These are phyloP conservation scores for Atractosteus spatula DNA, from an alignment of 2,113 vertebrate genomes.

Conservation along the genomic window DNA sequence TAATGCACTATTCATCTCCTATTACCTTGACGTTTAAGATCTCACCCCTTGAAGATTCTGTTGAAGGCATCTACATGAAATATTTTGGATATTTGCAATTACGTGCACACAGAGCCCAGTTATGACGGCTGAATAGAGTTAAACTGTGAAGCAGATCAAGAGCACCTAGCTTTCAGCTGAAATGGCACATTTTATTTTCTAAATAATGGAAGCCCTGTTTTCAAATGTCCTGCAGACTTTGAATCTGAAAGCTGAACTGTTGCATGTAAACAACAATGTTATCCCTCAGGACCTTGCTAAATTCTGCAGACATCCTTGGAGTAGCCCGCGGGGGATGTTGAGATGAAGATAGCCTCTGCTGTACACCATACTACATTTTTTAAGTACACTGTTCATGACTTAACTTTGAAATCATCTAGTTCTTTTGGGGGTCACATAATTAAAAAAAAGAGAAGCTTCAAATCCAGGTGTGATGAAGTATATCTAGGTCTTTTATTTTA, in stretches of 20 bases:
- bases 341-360: neutral
- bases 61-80: too few species aligned
- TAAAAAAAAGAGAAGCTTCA: too few species aligned
- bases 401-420: too few species aligned
- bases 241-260: conserved; percentile 19
- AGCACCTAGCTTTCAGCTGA: conserved; percentile 25
- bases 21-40: too few species aligned
- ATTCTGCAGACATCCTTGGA: conserved; percentile 49
- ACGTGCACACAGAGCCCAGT: neutral
- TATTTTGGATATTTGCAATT: neutral
- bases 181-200: conserved; percentile 24
- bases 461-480: too few species aligned
- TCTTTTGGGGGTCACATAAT: too few species aligned
- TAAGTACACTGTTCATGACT: too few species aligned
- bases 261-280: conserved; percentile 46
- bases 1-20: too few species aligned
- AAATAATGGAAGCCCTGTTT: conserved; percentile 30
- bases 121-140: conserved; percentile 16
- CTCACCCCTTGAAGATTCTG: too few species aligned
- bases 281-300: conserved; percentile 46
- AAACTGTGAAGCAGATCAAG: conserved; percentile 24
- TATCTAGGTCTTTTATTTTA: too few species aligned
- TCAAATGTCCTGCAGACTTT: conserved; percentile 13
- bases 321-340: conserved; percentile 14
- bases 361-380: too few species aligned